Percentiles rank a stretch among this genome's conserved stretches.
phyloP scores from a whole-genome alignment of 1,140 invertebrate genomes.

The Heliconius hewitsoni region DNA sequence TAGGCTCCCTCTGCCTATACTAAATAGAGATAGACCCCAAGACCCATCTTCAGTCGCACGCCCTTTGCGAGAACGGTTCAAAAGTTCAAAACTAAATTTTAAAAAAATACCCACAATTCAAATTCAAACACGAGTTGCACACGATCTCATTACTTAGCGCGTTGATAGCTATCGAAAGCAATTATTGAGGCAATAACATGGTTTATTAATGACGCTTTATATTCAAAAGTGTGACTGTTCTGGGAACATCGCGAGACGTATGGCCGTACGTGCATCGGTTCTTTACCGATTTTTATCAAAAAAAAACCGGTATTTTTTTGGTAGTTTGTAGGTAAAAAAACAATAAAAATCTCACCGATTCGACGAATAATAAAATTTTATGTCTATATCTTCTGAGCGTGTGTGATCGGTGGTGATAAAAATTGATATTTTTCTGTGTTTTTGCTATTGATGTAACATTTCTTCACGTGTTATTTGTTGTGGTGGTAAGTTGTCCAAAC shows the following conservation, averaged over 20 bases:
- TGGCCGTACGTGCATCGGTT: slow-evolving; percentile 56
- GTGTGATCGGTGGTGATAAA: slow-evolving; percentile 59
- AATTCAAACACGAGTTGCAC: slow-evolving; percentile 11
- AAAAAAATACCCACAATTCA: not conserved
- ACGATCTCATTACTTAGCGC: slow-evolving; percentile 40
- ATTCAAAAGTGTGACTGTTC: slow-evolving; percentile 54
- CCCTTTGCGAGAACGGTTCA: no score
- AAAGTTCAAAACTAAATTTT: no score
- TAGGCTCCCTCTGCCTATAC: no score
- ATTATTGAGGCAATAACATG: slow-evolving; percentile 58
- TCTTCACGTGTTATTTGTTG: slow-evolving; percentile 42
- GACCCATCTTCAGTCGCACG: no score
- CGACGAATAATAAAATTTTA: slow-evolving; percentile 73
- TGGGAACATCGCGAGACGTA: slow-evolving; percentile 49
- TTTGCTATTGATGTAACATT: slow-evolving; percentile 31
- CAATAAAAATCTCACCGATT: slow-evolving; percentile 56
- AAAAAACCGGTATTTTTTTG: slow-evolving; percentile 58
- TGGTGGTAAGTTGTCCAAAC: not conserved
- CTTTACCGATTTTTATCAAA: slow-evolving; percentile 71
- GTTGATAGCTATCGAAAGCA: slow-evolving; percentile 49
- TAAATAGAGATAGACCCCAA: no score
- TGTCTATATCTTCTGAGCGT: slow-evolving; percentile 65
- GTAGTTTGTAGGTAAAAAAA: slow-evolving; percentile 14
- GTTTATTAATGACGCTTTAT: slow-evolving; percentile 61
- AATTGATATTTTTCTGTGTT: slow-evolving; percentile 50